Percentiles rank a stretch among this genome's conserved stretches.
phyloP scores from a whole-genome alignment of 2,797 vertebrate genomes.

The Squalus acanthias region DNA sequence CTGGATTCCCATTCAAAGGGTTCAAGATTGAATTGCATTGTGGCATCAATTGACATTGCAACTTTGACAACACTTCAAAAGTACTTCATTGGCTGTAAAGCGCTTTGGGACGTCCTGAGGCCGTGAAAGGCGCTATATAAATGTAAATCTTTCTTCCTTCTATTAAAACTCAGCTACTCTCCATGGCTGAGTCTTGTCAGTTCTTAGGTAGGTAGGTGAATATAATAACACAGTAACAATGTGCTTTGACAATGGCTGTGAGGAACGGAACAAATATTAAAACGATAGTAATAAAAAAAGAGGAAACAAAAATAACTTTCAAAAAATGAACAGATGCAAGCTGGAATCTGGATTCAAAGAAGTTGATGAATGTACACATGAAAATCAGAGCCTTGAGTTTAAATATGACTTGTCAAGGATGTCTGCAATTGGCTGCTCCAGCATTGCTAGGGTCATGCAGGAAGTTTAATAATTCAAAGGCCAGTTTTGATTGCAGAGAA shows the following conservation, averaged over 20 bases:
- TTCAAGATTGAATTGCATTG: neutral
- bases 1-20: neutral
- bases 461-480: neutral
- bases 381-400: neutral
- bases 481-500: neutral
- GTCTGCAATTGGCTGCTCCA: neutral
- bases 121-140: no score
- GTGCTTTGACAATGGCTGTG: neutral
- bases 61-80: no score
- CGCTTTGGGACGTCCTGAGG: no score
- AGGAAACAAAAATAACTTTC: neutral
- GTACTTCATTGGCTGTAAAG: no score
- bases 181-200: neutral
- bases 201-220: neutral
- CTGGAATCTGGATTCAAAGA: neutral
- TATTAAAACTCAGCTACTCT: neutral
- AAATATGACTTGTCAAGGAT: neutral
- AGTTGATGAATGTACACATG: neutral
- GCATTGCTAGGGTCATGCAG: neutral
- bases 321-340: neutral
- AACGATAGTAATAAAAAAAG: neutral
- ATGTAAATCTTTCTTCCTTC: no score
- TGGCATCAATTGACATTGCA: neutral
- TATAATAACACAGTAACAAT: neutral
- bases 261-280: neutral